Evolutionary conservation across 2,888 invertebrate species (phyloP).

Genomic region (Heliconius erato): DNA sequence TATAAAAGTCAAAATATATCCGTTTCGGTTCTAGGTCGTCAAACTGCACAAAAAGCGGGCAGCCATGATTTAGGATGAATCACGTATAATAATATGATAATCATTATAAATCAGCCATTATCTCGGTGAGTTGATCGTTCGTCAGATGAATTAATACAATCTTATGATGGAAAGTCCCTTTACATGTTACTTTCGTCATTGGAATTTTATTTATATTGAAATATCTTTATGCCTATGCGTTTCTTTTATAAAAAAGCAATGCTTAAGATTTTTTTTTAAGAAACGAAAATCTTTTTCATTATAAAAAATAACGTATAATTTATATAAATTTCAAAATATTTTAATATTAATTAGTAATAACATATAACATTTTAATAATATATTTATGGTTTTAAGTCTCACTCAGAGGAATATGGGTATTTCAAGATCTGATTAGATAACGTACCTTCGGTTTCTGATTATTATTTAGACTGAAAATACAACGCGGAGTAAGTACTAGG

Average conservation of each 20-base stretch:
- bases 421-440: not conserved
- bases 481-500: not conserved
- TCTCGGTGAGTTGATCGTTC: slow-evolving; percentile 71
- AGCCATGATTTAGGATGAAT: slow-evolving; percentile 72
- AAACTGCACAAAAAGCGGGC: slow-evolving; percentile 59
- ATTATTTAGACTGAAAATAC: not conserved
- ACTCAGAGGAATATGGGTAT: not conserved
- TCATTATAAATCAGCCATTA: slow-evolving; percentile 79
- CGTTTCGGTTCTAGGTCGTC: slow-evolving; percentile 59
- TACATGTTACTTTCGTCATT: slow-evolving; percentile 37
- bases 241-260: too few relatives aligned
- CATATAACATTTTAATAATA: too few relatives aligned
- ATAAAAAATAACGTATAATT: too few relatives aligned
- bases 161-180: slow-evolving; percentile 55
- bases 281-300: too few relatives aligned
- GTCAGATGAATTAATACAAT: slow-evolving; percentile 69
- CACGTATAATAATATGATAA: slow-evolving; percentile 77
- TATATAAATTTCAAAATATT: too few relatives aligned
- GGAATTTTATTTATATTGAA: not conserved
- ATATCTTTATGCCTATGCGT: too few relatives aligned
- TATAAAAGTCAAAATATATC: slow-evolving; percentile 45
- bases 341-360: too few relatives aligned
- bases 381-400: too few relatives aligned
- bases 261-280: too few relatives aligned
- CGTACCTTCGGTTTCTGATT: not conserved